Conservation (phyloP, 2,888 invertebrate genomes). For the Bedellia somnulentella region DNA sequence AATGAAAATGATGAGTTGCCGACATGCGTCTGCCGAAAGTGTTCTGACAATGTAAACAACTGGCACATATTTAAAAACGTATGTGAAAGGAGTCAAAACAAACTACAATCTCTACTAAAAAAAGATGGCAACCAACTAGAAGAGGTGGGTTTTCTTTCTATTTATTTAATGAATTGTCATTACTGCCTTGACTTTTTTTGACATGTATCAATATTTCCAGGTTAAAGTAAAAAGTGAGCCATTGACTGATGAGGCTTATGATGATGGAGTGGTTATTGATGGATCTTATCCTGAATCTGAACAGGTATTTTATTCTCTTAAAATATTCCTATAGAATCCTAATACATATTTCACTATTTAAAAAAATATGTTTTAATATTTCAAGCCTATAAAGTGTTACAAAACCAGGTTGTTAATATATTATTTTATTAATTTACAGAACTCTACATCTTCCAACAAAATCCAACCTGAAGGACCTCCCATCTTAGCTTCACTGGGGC, state of each 20-base stretch:
- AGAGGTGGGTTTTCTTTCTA: conserved; percentile 42
- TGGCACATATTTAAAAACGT: conserved; percentile 68
- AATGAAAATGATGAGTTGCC: conserved; percentile 64
- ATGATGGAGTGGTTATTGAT: conserved; percentile 57
- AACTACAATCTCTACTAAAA: conserved; percentile 61
- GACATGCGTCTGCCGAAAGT: conserved; percentile 66
- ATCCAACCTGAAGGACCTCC: conserved; percentile 53
- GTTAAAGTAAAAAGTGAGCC: conserved; percentile 62
- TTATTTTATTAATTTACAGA: conserved; percentile 29
- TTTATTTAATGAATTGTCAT: conserved; percentile 31
- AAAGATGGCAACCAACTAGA: conserved; percentile 56
- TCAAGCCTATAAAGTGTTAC: too few relatives aligned
- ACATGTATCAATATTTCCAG: conserved; percentile 29
- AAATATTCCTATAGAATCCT: too few relatives aligned
- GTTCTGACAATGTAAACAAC: conserved; percentile 65
- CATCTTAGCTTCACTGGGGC: conserved; percentile 53
- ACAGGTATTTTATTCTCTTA: conserved; percentile 25
- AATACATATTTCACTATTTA: too few relatives aligned
- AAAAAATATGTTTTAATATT: too few relatives aligned
- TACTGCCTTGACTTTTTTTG: too few relatives aligned
- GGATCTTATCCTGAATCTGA: conserved; percentile 44
- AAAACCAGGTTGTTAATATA: too few relatives aligned
- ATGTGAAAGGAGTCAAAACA: conserved; percentile 67
- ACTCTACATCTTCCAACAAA: conserved; percentile 26
- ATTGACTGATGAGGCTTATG: conserved; percentile 52